Evolutionary conservation across 1,140 invertebrate genomes (phyloP), one percentile per base, ranked within the genome.

Genomic region (Parapsyche elsis): DNA sequence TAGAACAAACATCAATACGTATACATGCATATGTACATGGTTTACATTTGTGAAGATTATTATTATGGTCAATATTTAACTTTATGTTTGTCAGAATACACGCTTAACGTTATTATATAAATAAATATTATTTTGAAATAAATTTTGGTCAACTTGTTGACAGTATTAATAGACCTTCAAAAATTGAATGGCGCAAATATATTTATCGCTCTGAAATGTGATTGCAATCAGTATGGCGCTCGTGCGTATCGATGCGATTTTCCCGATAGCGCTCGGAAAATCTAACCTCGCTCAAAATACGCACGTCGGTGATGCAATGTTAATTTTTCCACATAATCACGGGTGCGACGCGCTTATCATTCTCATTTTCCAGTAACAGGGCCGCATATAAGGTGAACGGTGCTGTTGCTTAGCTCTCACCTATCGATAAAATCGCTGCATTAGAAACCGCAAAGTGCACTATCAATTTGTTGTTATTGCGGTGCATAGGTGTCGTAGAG

Each of bases 311-410:
- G 9, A 30, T 10, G 59, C 59, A 61, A 61, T 61, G 9, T 2
- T 61, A 9, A 24, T 67, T 67, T 67, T 67, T 26, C 64, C 24
- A 23, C 23, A 24, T 57, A 21, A n/a, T 49, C 46, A 9, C 46
- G 64, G 70, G 67, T 79, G 24, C 59, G 46, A 24, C 21, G 45
- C 38, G 79, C 79, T 77, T 71, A 80, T 67, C 71, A 71, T 67
- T 64, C 38, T 53, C 46, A 80, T 80, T 80, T 80, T 80, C 79
- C 64, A 45, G 61, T 77, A 49, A 49, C 79, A 77, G 79, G 79
- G 67, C 61, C 70, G 24, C 79, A 80, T 80, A 38, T 38, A 38
- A 38, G 46, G 71, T 67, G 44, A 24, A 10, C 67, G 21, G 46
- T 19, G 46, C 30, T 67, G 21, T 9, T 61, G 9, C 9, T 1